A percentile compares a stretch with the other conserved stretches of the same genome.
Evolutionary conservation across 1,140 invertebrate genomes (phyloP).

Genomic region (Drosophila sucinea): DNA sequence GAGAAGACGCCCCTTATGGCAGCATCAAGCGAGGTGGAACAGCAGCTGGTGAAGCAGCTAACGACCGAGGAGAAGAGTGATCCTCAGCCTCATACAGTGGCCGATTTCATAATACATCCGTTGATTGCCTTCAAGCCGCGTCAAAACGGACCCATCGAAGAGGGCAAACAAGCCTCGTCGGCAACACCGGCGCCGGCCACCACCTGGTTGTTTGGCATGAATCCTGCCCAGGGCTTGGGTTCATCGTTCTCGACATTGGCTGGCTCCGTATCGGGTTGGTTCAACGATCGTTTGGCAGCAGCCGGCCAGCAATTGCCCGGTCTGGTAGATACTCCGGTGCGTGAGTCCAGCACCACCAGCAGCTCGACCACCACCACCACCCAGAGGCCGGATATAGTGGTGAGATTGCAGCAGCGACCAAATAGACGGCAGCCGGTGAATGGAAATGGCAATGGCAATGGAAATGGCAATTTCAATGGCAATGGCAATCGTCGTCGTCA

Average conservation of each 20-base stretch:
- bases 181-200: constrained; percentile 43
- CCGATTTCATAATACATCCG: constrained; percentile 78
- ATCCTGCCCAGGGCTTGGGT: constrained; percentile 68
- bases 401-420: constrained; percentile 67
- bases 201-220: constrained; percentile 75
- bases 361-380: constrained; percentile 54
- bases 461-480: constrained; percentile 23
- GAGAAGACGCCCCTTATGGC: constrained; percentile 54
- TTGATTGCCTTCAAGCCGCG: constrained; percentile 78
- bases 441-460: constrained; percentile 36
- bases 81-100: constrained; percentile 69
- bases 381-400: constrained; percentile 70
- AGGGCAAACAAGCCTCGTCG: constrained; percentile 66
- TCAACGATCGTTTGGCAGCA: constrained; percentile 72
- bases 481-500: constrained; percentile 33
- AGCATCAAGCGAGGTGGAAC: not conserved
- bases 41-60: not conserved
- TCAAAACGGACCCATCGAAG: constrained; percentile 52
- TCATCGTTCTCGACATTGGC: constrained; percentile 70
- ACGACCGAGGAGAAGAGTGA: constrained; percentile 25
- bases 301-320: constrained; percentile 61
- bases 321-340: constrained; percentile 69
- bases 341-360: constrained; percentile 42
- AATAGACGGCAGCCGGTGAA: constrained; percentile 37
- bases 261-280: constrained; percentile 76